Conservation (phyloP, 2,888 invertebrate genomes). For the Formica aserva region DNA sequence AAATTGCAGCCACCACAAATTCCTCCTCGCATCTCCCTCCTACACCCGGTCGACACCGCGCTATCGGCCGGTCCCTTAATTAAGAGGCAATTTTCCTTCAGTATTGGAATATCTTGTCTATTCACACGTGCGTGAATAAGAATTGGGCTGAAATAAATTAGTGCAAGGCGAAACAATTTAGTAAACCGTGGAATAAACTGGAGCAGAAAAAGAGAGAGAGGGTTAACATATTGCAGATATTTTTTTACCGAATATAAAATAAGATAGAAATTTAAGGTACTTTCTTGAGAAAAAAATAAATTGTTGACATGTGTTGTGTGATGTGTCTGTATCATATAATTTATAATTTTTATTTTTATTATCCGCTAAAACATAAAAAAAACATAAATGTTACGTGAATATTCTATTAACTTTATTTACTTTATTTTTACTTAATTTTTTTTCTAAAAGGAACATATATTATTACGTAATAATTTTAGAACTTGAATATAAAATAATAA, state of each 20-base stretch:
- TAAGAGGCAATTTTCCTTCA: conserved; percentile 49
- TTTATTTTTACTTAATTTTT: neutral
- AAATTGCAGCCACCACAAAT: conserved; percentile 69
- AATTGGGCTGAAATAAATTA: neutral
- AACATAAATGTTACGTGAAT: neutral
- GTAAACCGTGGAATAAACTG: neutral
- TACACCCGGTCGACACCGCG: conserved; percentile 18
- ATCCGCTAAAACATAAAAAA: neutral
- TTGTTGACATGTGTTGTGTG: neutral
- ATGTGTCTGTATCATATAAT: neutral
- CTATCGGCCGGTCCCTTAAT: conserved; percentile 46
- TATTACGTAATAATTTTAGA: neutral
- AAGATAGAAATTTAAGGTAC: neutral
- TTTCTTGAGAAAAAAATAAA: neutral
- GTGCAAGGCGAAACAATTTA: neutral
- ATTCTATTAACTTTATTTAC: neutral
- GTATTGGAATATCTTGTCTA: conserved; percentile 30
- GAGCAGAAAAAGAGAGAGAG: neutral
- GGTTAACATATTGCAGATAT: neutral
- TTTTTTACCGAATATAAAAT: neutral
- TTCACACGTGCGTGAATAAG: conserved; percentile 23
- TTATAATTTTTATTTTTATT: neutral
- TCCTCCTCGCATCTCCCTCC: conserved; percentile 42
- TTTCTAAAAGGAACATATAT: neutral
- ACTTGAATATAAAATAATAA: neutral